Evolutionary conservation across 2,888 invertebrate genomes (phyloP), one percentile per base, ranked within the genome.

Genomic region (Bembecia ichneumoniformis): DNA sequence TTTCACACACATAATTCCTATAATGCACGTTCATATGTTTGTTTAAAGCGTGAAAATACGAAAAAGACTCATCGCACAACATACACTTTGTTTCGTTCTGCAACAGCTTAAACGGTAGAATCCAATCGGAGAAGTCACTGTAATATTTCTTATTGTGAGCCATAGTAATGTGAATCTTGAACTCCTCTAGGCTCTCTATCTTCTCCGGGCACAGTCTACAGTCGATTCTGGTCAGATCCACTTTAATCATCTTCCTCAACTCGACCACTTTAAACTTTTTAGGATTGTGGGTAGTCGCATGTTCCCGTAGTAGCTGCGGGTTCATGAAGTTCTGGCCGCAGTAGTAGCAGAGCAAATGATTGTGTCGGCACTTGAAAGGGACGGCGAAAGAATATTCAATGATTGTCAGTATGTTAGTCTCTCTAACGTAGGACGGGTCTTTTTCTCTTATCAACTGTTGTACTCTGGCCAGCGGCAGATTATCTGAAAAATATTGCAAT

Each of bases 11-110:
- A 57, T 74, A 83, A 47, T 84, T 86, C 52, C 77, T 80, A 15
- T 68, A 86, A 57, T 86, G 86, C 3, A 71, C 77, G 16, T 84
- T 82, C 84, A 86, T 86, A 51, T 86, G 86, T 4, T 78, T 82
- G 49, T 86, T 84, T 17, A 86, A 51, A 0, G 84, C 82, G 48
- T 86, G 84, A 46, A 86, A 84, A 16, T 82, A 83, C 0, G 82
- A 77, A 28, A 81, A 83, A 0, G 56, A 45, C 0, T 60, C 56
- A 1, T 68, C 62, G 52, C 83, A 84, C 0, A 83, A 7, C 0
- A 77, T 80, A 48, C 83, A 84, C n/a, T 72, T 71, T 0, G 73
- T 55, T 15, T 77, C 72, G 2, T 74, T 71, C 1, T 68, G 67
- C 0, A 66, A 68, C 59, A 84, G 57, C 0, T 62, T 57, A 20